Evolutionary conservation across 2,797 vertebrate genomes (phyloP).

Genomic region (Urosaurus nigricauda): DNA sequence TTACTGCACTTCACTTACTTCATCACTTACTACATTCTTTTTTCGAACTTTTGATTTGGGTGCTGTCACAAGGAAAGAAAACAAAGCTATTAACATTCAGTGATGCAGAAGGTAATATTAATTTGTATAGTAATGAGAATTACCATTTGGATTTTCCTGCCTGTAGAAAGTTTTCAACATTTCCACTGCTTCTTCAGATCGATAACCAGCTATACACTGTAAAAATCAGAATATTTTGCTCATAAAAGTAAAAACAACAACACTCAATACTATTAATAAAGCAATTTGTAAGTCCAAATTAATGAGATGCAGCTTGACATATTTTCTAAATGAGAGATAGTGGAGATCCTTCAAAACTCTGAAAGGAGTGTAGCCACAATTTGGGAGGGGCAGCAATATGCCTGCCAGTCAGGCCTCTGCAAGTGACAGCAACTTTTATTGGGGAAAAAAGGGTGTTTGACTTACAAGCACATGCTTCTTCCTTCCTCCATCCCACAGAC

Average conservation of each 20-base stretch:
- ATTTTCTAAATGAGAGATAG: background rate
- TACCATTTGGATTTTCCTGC: slow-evolving; percentile 97
- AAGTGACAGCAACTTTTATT: background rate
- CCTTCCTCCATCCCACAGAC: background rate
- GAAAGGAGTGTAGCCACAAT: background rate
- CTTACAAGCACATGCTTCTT: background rate
- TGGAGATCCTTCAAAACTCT: background rate
- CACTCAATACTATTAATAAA: background rate
- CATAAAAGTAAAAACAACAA: background rate
- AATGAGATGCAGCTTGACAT: background rate
- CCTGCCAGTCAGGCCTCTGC: background rate
- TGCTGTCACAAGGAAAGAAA: slow-evolving; percentile 79
- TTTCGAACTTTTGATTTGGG: slow-evolving; percentile 91
- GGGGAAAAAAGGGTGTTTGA: background rate
- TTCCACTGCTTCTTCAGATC: slow-evolving; percentile 91
- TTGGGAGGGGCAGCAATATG: too few relatives aligned
- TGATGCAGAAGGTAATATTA: slow-evolving; percentile 16
- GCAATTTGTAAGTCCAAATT: background rate
- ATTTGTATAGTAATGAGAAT: slow-evolving; percentile 56
- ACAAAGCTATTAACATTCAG: slow-evolving; percentile 42
- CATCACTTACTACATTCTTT: slow-evolving; percentile 79
- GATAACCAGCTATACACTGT: slow-evolving; percentile 90
- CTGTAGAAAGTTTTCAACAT: slow-evolving; percentile 95
- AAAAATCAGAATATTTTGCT: slow-evolving; percentile 52
- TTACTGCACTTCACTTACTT: slow-evolving; percentile 49